Evolutionary conservation across 2,113 vertebrate genomes (phyloP), one percentile per base, ranked within the genome.

Genomic region (Ageneiosus marmoratus): DNA sequence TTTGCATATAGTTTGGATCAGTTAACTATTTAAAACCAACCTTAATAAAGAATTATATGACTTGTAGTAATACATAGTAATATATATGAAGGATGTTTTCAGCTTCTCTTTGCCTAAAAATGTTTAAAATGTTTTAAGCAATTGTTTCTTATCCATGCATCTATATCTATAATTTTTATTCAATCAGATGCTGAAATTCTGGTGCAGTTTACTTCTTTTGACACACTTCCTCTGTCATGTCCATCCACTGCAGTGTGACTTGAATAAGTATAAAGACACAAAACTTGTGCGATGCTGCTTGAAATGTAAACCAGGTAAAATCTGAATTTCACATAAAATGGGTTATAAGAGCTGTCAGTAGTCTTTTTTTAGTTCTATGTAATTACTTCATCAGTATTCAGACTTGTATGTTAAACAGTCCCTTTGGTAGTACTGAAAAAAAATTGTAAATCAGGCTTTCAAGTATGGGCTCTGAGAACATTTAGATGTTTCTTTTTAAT

Each of bases 231-330:
- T 75, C 41, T 53, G 12, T 9, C n/a, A 80, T 37, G 22, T 10
- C 41, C 20, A 81, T 50, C 69, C 79, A 29, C 11, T 1, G 18
- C 3, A 41, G 0, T 88, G 87, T 67, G 1, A 84, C n/a, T 3
- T 6, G 1, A 5, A 85, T n/a, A 0, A 67, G 11, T 83, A 73
- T 8, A 0, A 2, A 1, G 0, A 1, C 0, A 9, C 10, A 41
- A 1, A 20, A 0, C 4, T 4, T 46, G 13, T 0, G 16, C 0
- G 0, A 29, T 90, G 89, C 83, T 90, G 89, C 81, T 7, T 78
- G 0, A 86, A 81, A 74, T 90, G 89, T 67, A 0, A 48, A 63
- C 79, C 83, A 85, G 89, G 89, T 90, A 84, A 88, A 72, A 44
- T 60, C 11, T 3, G 44, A 34, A 20, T 74, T 20, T 50, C 46